Percentiles rank a stretch among this genome's conserved stretches.
Conservation (phyloP, 2,797 vertebrate species). For the Atherinosoma microstoma region DNA sequence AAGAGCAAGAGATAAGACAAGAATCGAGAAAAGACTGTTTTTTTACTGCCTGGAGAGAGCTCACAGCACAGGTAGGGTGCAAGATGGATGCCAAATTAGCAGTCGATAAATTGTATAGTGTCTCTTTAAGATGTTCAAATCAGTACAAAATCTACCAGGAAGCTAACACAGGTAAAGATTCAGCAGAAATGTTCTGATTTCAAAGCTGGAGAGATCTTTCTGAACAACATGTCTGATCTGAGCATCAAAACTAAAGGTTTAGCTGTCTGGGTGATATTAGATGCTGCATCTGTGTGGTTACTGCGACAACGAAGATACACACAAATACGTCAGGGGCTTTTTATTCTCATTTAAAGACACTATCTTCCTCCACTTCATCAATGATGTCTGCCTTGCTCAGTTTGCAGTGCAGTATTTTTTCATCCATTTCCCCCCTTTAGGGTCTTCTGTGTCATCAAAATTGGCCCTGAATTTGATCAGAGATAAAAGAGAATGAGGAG, state of each 20-base stretch:
- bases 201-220: no score
- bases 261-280: not conserved
- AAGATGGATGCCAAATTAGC: no score
- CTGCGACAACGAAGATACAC: not conserved
- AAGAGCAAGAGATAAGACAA: no score
- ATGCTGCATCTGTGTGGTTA: slow-evolving; percentile 2
- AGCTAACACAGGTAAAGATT: not conserved
- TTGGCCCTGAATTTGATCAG: slow-evolving; percentile 42
- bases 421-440: slow-evolving; percentile 22
- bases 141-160: no score
- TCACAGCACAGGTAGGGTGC: no score
- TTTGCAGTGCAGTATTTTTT: slow-evolving; percentile 8
- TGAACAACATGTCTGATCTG: not conserved
- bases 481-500: slow-evolving; percentile 6
- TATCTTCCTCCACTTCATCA: not conserved
- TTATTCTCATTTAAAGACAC: not conserved
- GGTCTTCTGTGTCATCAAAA: slow-evolving; percentile 28
- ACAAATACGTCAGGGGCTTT: slow-evolving; percentile 17
- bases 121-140: not conserved
- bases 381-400: slow-evolving; percentile 23
- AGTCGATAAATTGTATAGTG: no score
- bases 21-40: no score
- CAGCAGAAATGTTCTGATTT: not conserved
- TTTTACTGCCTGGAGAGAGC: no score
- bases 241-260: not conserved